These are phyloP conservation scores for Nesometra sesokonis DNA, from an alignment of 35 echinoderm and acorn worm genomes.

Conservation along the genomic window DNA sequence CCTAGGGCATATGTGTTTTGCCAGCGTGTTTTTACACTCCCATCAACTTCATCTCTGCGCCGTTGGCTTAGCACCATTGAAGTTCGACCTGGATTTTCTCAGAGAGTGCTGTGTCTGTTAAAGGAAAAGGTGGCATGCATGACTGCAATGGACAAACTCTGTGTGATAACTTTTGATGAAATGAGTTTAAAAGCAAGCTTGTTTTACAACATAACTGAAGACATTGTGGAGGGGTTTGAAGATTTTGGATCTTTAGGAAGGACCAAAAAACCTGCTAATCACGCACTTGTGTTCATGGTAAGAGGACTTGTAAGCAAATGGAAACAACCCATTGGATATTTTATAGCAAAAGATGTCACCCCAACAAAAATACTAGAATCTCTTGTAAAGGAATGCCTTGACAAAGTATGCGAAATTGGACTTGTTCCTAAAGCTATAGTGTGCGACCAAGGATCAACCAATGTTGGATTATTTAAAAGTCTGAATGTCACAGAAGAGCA, in stretches of 20 bases:
- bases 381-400: conserved; percentile 31
- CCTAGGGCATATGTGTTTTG: conserved; percentile 22
- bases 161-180: no score
- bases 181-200: no score
- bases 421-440: conserved; percentile 30
- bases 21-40: conserved; percentile 22
- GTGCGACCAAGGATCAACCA: conserved; percentile 48
- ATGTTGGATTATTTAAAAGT: conserved; percentile 17
- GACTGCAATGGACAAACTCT: no score
- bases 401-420: conserved; percentile 20
- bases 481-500: conserved; percentile 17
- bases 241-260: no score
- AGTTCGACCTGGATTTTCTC: conserved; percentile 24
- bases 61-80: conserved; percentile 36
- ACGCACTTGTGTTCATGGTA: no score
- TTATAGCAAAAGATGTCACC: neutral
- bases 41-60: conserved; percentile 14
- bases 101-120: conserved; percentile 14
- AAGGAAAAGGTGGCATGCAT: conserved; percentile 12
- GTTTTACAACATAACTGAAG: no score
- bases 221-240: no score
- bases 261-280: no score
- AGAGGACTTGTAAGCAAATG: no score
- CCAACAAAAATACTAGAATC: neutral
- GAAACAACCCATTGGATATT: no score